phyloP scores from a whole-genome alignment of 2,113 vertebrate genomes.

The Conger conger region DNA sequence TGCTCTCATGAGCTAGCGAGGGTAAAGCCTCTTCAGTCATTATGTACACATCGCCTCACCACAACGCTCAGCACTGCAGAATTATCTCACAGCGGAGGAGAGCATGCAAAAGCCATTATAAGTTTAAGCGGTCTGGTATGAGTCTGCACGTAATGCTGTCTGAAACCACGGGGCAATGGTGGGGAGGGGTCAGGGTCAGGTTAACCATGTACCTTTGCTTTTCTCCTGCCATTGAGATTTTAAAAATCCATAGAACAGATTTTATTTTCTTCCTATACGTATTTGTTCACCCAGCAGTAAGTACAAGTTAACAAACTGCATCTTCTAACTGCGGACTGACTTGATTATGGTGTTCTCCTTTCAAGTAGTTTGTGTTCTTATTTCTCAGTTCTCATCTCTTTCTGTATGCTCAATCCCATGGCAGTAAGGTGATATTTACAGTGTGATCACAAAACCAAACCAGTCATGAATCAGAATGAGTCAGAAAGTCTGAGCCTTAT shows the following conservation, averaged over 20 bases:
- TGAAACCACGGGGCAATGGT: neutral
- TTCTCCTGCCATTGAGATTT: neutral
- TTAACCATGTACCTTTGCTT: neutral
- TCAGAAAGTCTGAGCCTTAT: neutral
- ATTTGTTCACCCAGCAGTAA: neutral
- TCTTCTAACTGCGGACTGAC: neutral
- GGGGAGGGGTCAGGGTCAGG: constrained; percentile 1
- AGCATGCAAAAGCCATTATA: constrained; percentile 17
- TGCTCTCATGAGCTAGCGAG: neutral
- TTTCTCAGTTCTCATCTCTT: neutral
- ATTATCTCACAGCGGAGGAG: neutral
- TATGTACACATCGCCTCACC: neutral
- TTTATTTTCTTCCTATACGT: neutral
- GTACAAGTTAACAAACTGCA: neutral
- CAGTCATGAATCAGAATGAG: neutral
- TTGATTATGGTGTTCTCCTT: neutral
- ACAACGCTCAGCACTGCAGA: neutral
- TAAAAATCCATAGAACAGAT: neutral
- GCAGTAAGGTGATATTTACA: neutral
- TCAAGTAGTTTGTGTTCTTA: neutral
- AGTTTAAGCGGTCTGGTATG: neutral
- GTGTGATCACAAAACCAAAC: neutral
- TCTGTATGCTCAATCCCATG: neutral
- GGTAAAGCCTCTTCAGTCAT: neutral
- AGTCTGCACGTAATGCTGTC: neutral